Evolutionary conservation across 2,113 vertebrate genomes (phyloP).

Genomic region (Leucosticte australis): DNA sequence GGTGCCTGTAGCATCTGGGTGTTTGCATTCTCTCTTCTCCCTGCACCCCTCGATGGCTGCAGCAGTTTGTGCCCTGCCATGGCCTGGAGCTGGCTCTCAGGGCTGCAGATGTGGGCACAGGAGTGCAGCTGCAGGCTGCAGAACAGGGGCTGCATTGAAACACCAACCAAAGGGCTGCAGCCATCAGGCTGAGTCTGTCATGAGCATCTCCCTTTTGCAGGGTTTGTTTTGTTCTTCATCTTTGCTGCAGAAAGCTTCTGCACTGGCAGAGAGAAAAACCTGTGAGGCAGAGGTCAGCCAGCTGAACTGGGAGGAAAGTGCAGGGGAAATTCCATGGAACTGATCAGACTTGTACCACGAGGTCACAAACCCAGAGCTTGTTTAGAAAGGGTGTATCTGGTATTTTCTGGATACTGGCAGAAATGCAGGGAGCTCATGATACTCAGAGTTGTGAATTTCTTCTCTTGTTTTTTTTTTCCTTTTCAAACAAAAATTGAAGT

Average conservation of each 20-base stretch:
- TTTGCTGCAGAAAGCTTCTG: background rate
- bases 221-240: background rate
- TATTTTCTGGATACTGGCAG: conserved; percentile 6
- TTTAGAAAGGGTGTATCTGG: background rate
- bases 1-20: background rate
- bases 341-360: background rate
- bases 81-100: background rate
- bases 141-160: background rate
- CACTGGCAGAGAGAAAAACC: background rate
- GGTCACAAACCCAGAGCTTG: background rate
- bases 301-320: background rate
- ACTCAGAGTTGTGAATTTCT: background rate
- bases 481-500: background rate
- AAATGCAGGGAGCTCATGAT: background rate
- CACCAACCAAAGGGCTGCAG: background rate
- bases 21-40: background rate
- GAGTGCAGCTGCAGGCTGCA: background rate
- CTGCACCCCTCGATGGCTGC: rapidly evolving
- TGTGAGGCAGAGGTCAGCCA: background rate
- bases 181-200: background rate
- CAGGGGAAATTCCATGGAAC: background rate
- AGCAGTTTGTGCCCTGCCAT: background rate
- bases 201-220: background rate
- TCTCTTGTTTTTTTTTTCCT: background rate
- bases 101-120: background rate